Percentiles rank a stretch among this genome's conserved stretches.
These are phyloP conservation scores for Lepisosteus osseus DNA, from an alignment of 2,113 vertebrate genomes.

Conservation along the genomic window DNA sequence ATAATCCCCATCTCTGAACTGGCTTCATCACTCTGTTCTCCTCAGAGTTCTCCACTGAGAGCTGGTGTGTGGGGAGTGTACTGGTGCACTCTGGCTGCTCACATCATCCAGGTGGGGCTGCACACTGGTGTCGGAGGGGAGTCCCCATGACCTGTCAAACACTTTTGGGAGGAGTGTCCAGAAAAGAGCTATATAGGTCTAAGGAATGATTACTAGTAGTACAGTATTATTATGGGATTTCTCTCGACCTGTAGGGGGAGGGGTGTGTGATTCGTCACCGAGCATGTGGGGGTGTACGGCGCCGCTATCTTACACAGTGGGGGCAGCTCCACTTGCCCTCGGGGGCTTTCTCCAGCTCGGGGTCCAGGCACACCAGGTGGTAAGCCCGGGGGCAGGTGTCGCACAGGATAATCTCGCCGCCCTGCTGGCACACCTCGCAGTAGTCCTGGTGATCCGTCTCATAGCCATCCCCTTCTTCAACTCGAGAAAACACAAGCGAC, in stretches of 20 bases:
- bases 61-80: no score
- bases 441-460: constrained; percentile 99
- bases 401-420: constrained; percentile 95
- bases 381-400: constrained; percentile 95
- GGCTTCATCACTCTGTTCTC: no score
- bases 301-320: constrained; percentile 81
- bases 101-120: no score
- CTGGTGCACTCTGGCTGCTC: no score
- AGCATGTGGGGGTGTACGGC: neutral
- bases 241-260: neutral
- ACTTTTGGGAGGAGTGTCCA: no score
- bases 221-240: no score
- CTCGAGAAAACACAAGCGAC: constrained; percentile 52
- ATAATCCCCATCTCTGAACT: no score
- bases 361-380: constrained; percentile 95
- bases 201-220: no score
- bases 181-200: no score
- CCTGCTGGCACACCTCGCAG: constrained; percentile 98
- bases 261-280: neutral
- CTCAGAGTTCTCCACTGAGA: no score
- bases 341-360: constrained; percentile 92
- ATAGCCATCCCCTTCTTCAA: constrained; percentile 90
- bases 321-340: constrained; percentile 98
- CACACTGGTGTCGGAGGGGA: no score
- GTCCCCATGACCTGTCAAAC: no score